Percentiles rank a stretch among this genome's conserved stretches.
These are phyloP conservation scores for Hemiscyllium ocellatum DNA, from an alignment of 2,113 vertebrate genomes.

Conservation along the genomic window DNA sequence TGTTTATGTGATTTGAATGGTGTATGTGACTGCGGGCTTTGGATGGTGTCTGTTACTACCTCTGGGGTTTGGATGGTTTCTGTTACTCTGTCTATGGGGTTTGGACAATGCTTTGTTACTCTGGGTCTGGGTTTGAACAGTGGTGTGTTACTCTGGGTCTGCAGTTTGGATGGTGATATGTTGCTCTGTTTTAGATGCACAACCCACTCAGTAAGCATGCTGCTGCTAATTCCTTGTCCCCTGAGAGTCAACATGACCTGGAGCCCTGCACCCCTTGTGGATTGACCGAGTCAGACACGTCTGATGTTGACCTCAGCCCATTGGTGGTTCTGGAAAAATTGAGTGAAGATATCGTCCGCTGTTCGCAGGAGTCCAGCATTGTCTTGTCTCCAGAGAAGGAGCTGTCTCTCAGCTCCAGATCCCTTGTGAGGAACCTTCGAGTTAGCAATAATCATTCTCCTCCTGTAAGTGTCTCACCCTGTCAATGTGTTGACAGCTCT, in stretches of 20 bases:
- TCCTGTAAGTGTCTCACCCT: background rate
- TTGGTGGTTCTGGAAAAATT: constrained; percentile 56
- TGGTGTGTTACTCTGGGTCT: too few relatives aligned
- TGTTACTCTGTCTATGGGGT: too few relatives aligned
- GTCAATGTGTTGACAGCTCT: background rate
- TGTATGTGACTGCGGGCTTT: too few relatives aligned
- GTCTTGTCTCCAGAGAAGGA: background rate
- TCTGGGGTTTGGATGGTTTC: too few relatives aligned
- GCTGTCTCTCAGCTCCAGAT: background rate
- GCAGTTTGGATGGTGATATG: too few relatives aligned
- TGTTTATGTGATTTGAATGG: too few relatives aligned
- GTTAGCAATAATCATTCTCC: background rate
- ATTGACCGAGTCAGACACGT: background rate
- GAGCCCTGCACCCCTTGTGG: constrained; percentile 40
- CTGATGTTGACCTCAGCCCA: constrained; percentile 41
- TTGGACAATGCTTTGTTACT: too few relatives aligned
- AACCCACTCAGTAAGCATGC: constrained; percentile 45
- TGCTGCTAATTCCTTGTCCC: constrained; percentile 45
- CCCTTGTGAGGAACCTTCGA: background rate
- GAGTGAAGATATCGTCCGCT: constrained; percentile 58
- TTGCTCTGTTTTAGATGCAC: background rate
- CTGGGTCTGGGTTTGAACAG: too few relatives aligned
- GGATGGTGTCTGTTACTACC: too few relatives aligned
- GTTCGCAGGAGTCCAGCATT: constrained; percentile 51
- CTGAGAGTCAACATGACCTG: constrained; percentile 46